phyloP scores from a whole-genome alignment of 2,113 vertebrate genomes.

The Dromiciops gliroides region DNA sequence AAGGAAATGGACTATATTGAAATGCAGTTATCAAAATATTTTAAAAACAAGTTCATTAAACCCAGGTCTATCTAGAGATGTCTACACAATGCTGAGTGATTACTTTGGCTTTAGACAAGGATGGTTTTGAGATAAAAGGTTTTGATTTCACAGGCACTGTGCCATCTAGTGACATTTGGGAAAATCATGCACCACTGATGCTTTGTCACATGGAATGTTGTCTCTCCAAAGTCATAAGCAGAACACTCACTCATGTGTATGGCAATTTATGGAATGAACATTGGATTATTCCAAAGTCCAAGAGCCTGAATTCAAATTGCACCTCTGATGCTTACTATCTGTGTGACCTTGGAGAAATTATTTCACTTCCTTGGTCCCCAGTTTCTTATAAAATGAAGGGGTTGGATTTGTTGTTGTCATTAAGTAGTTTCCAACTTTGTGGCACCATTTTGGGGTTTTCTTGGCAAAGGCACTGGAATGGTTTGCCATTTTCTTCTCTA shows the following conservation, averaged over 20 bases:
- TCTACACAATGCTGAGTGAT: background rate
- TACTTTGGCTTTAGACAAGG: slow-evolving; percentile 44
- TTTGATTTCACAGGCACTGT: slow-evolving; percentile 30
- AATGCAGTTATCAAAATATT: background rate
- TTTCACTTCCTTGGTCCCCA: background rate
- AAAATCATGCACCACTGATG: background rate
- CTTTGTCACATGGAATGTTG: background rate
- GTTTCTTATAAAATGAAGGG: background rate
- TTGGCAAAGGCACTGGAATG: background rate
- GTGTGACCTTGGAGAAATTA: background rate
- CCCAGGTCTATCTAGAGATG: background rate
- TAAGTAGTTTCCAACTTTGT: background rate
- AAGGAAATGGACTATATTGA: background rate
- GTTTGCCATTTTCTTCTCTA: background rate
- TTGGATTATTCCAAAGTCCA: background rate
- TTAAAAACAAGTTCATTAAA: background rate
- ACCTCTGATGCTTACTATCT: background rate
- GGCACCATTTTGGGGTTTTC: background rate
- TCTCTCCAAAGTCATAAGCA: background rate
- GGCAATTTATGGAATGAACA: background rate
- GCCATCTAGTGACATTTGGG: slow-evolving; percentile 37
- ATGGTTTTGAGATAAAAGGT: slow-evolving; percentile 50
- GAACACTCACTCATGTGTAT: background rate
- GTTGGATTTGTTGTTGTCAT: background rate
- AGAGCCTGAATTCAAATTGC: background rate